Base-by-base conservation (phyloP, 2,797 vertebrate genomes). In the Mormyrus proboscirostris region DNA sequence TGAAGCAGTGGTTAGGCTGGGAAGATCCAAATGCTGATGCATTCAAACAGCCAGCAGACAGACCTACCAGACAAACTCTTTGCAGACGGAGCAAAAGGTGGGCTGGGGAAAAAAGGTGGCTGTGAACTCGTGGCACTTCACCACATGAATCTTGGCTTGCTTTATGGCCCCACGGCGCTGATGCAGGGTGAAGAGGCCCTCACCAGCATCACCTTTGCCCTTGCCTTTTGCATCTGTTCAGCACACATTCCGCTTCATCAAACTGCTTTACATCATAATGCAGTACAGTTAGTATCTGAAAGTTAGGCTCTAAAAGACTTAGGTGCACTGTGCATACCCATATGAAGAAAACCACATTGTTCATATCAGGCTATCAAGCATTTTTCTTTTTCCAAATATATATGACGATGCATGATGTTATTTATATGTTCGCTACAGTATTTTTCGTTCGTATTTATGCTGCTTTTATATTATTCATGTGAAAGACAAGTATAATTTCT, bases 61-160 rank as follows among this genome's bases (percentile, higher is more conserved):
- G 59, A 19, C 91, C 8, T 96, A 99, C 98, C 98, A 99, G 86
- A 99, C 98, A 86, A 99, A 99, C 93, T 99, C 98, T 2, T 99
- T 98, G 95, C 98, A 99, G 92, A 99, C 98, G 0, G 98, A 99
- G 91, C 98, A 99, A 94, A 99, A 99, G 0, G 98, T 99, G 51
- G 98, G 98, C 0, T 99, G 98, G 0, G 98, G 98, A 88, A 99
- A 99, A 92, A 99, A 99, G 2, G 98, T 99, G 90, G 98, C 98
- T 0, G 96, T 97, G 94, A 99, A 99, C 92, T 99, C 97, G 0
- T 99, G 98, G 84, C 97, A 97, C 91, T 99, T 99, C 93, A 99
- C 97, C 0, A 97, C 91, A 16, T 99, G 98, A 82, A 99, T 95
- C 92, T 99, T 99, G 92, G 98, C 98, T 91, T 99, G 98, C 90